Evolutionary conservation across 2,888 invertebrate species (phyloP), one percentile per base, ranked within the genome.

Genomic region (Athrips mouffetella): DNA sequence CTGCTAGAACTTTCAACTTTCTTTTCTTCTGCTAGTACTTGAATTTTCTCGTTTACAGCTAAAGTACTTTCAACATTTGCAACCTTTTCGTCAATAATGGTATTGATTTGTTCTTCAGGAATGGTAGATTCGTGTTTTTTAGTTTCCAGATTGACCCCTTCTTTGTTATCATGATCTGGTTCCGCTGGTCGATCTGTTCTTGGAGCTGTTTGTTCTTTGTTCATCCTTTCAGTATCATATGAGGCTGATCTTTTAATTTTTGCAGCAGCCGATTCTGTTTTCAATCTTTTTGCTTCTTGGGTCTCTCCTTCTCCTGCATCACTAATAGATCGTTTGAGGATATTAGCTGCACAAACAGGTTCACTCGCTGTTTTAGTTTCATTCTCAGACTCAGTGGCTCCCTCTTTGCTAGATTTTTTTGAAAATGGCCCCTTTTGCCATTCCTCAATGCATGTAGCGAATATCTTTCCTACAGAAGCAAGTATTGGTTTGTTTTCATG

Each of bases 401-500:
- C 60, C 49, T 80, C 79, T 59, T 80, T 87, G 53, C 76, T 80
- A 13, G 60, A 40, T 53, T 80, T 87, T 55, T 74, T 87, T 2
- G 67, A 64, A 59, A 80, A 89, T 1, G 87, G 88, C 0, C 88
- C 81, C 15, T 75, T 76, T 45, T 75, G 76, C 85, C 88, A 89
- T 65, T 79, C 76, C 61, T 82, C 89, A 61, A 91, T 89, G 68
- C 89, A 91, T 55, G 84, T 89, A 59, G 78, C 89, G 70, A 92
- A 92, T 35, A 91, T 80, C 65, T 89, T 89, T 8, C 91, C 93
- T 2, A 90, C 78, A 39, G 88, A 90, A 56, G 79, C 88, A 42
- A 90, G 89, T 57, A 94, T 87, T 0, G 90, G 89, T 76, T 93
- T 93, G 41, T 92, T 92, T 66, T 94, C 94, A 60, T 93, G 92